Base-by-base conservation (phyloP, 37 sponge, comb jelly and placozoan genomes). In the Chondrosia reniformis region DNA sequence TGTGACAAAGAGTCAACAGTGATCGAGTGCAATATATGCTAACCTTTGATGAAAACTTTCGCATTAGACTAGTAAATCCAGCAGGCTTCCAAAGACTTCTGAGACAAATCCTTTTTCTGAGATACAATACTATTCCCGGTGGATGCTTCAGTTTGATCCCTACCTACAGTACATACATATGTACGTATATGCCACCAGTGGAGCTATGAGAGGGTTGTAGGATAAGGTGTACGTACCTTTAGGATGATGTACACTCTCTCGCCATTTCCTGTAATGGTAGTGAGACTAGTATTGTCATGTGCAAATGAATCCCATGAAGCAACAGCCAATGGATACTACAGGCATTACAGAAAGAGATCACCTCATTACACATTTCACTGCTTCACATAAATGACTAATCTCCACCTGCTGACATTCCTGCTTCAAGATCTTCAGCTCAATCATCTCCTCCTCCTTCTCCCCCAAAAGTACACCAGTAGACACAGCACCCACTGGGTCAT, bases 221-320 rank as follows among this genome's bases (percentile, higher is more conserved):
- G n/a, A n/a, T n/a, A n/a, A 6, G 7, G 10, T 6, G 24, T 64
- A 79, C 80, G 27, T 32, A 84, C 84, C 81, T 88, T 88, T 13
- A 97, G 74, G 49, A 92, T 89, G 63, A 90, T 90, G 76, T 89
- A 97, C 46, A 97, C 93, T 45, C 99, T 56, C 32, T 97, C 99
- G 22, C 85, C 88, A 54, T 56, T 75, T 4, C 81, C 75, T 34
- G 95, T 95, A 41, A 87, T 75, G 24, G 61, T 76, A 74, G 87
- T 95, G 27, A 97, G 84, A 63, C 85, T 82, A 43, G 63, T 79
- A 40, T 80, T 81, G 63, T 97, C 89, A 77, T 97, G 99, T 24
- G 87, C 88, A 34, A 91, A 91, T 17, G 94, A 88, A 83, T 97
- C 99, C 99, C 99, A 97, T 38, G 99, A 95, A 30, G 89, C 90